phyloP scores from a whole-genome alignment of 2,113 vertebrate species.

The Tympanuchus pallidicinctus region DNA sequence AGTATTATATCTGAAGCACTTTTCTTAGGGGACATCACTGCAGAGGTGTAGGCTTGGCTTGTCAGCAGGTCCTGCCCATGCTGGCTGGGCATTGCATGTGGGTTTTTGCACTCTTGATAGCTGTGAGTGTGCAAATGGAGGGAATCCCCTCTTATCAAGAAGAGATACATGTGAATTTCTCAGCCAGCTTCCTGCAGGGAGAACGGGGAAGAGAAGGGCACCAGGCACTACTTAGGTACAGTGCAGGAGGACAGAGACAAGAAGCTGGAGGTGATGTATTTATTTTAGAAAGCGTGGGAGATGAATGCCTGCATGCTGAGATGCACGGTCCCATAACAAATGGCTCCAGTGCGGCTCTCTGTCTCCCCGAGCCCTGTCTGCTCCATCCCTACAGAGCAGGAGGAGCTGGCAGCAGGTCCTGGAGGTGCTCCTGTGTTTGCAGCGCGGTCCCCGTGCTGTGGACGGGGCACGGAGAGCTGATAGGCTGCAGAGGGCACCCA shows the following conservation, averaged over 20 bases:
- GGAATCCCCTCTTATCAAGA: neutral
- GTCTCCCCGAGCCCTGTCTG: neutral
- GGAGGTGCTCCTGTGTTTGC: neutral
- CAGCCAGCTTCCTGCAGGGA: neutral
- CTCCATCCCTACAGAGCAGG: neutral
- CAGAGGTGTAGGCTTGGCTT: neutral
- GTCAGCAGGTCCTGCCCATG: neutral
- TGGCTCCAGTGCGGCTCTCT: neutral
- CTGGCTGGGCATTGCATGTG: neutral
- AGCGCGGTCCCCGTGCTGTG: neutral
- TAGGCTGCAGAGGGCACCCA: accelerated
- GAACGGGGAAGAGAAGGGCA: neutral
- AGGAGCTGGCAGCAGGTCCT: neutral
- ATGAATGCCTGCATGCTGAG: neutral
- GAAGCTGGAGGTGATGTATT: neutral
- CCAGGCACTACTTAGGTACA: accelerated
- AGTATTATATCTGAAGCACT: accelerated
- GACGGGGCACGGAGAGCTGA: neutral
- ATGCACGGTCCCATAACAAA: neutral
- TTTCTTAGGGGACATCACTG: neutral
- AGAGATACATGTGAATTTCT: neutral
- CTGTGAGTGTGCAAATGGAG: neutral
- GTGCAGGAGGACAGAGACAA: neutral
- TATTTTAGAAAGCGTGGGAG: neutral
- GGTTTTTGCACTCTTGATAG: neutral